These are phyloP conservation scores for Parazoanthus darwini DNA, from an alignment of 92 coral and sea anemone genomes.

Conservation along the genomic window DNA sequence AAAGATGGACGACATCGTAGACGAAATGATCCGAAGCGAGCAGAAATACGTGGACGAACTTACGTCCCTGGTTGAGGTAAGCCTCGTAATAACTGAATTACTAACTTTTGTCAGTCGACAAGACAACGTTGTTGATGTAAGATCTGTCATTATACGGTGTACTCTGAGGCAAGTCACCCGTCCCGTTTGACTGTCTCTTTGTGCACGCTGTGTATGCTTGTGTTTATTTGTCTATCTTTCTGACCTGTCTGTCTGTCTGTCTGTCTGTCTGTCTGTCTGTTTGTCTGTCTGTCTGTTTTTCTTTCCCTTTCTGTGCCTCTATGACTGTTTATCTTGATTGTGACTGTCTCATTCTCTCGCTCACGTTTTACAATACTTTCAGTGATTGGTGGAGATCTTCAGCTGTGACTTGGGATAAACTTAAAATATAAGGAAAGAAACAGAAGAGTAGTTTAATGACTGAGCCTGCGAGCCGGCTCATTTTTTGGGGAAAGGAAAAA, in stretches of 20 bases:
- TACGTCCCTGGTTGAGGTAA: conserved; percentile 82
- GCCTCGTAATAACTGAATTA: not conserved
- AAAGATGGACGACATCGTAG: conserved; percentile 72
- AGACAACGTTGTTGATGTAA: not conserved
- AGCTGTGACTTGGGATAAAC: no score
- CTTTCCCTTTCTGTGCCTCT: not conserved
- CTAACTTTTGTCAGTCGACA: not conserved
- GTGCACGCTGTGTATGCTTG: not conserved
- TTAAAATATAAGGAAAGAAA: no score
- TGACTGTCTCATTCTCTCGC: not conserved
- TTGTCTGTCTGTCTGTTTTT: not conserved
- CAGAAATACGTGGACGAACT: conserved; percentile 80
- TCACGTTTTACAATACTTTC: no score
- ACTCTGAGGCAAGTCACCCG: not conserved
- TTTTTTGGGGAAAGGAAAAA: no score
- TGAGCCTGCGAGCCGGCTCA: no score
- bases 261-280: no score
- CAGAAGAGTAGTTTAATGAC: no score
- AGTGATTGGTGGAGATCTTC: no score
- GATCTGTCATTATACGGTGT: not conserved
- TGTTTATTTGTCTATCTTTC: not conserved
- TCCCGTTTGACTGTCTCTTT: not conserved
- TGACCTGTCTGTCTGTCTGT: not conserved
- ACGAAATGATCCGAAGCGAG: conserved; percentile 79
- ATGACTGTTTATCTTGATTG: not conserved